Base-by-base conservation (phyloP, 2,113 vertebrate species). In the Nothocercus nigrocapillus region DNA sequence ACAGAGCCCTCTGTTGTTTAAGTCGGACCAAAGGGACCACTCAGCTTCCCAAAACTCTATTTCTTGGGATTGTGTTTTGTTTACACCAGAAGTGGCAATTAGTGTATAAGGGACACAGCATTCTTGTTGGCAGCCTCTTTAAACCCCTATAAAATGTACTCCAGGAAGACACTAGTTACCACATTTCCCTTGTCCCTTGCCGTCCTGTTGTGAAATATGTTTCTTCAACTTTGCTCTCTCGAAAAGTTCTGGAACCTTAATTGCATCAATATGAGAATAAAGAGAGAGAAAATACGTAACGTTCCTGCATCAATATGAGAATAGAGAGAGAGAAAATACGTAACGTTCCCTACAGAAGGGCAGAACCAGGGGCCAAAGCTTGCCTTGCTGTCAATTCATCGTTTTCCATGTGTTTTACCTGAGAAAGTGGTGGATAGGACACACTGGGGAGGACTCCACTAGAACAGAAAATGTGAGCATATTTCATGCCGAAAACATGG, bases 401-500 rank as follows among this genome's bases (percentile, higher is more conserved):
- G 45, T 58, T 85, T 59, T 77, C 12, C n/a, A 10, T 63, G 28
- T 73, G 27, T 77, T 83, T 38, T 72, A 11, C 5, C 68, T 78
- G 64, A 18, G 59, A 76, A 62, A 47, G 67, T 45, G 22, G 14
- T 38, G 22, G 38, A 5, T 85, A 14, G 38, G 32, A 51, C 63
- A 83, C 25, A 18, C 85, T 0, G 0, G 67, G 59, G 49, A 89
- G 78, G 93, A 83, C 28, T 80, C 73, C 2, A 53, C 74, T 94
- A 42, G 64, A 88, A 32, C 10, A 51, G 49, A 63, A 92, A 89
- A 72, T 28, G 11, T 36, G 32, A 94, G 62, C 62, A 4, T 76
- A 19, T 80, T 89, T 92, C 72, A 73, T 94, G 63, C 78, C 67
- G 91, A 78, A 95, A 95, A 92, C 56, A 15, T 89, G 54, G 34